Evolutionary conservation across 2,113 vertebrate genomes (phyloP).

Genomic region (Burhinus oedicnemus): DNA sequence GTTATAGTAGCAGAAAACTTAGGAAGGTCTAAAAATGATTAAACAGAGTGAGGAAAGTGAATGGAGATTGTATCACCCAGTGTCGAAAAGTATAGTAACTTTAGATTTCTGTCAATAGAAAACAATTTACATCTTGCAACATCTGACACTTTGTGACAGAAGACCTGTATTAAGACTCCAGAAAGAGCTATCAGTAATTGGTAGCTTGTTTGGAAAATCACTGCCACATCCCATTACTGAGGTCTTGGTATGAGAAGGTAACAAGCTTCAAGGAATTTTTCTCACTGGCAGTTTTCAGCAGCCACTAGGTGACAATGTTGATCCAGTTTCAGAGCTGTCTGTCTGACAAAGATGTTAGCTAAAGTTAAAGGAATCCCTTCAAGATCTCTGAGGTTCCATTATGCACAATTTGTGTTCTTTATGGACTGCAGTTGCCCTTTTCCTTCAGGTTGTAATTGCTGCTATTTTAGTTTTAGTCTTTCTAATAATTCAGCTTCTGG

Average conservation of each 20-base stretch:
- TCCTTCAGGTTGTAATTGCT: neutral
- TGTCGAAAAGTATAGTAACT: neutral
- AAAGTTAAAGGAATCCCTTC: neutral
- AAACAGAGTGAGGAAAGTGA: neutral
- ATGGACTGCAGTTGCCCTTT: neutral
- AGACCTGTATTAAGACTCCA: neutral
- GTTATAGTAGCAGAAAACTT: neutral
- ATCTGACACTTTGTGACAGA: neutral
- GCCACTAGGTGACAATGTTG: conserved; percentile 63
- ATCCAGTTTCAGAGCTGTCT: neutral
- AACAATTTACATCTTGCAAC: neutral
- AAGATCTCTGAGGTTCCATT: neutral
- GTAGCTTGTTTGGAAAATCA: neutral
- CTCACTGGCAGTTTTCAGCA: neutral
- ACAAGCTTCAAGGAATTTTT: neutral
- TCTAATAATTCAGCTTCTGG: neutral
- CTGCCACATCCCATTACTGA: neutral
- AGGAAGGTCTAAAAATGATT: neutral
- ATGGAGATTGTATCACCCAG: neutral
- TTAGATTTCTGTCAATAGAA: neutral
- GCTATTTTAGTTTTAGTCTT: neutral
- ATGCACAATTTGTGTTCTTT: neutral
- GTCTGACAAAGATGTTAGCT: neutral
- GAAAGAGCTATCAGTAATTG: neutral
- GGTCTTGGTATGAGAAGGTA: neutral